phyloP scores from a whole-genome alignment of 2,888 invertebrate species.

The Cremastobaeus sp. region DNA sequence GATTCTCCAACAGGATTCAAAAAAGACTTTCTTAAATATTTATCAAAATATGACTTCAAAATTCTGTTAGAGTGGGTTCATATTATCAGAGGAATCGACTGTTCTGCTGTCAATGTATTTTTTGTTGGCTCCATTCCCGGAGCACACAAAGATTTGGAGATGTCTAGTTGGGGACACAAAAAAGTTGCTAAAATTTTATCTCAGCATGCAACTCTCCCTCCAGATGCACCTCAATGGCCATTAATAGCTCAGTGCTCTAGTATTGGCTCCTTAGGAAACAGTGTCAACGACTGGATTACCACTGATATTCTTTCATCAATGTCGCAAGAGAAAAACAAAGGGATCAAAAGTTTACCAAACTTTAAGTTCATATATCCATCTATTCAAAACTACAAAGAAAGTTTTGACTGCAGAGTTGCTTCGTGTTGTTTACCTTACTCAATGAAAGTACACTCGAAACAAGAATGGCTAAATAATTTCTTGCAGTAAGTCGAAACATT shows the following conservation, averaged over 20 bases:
- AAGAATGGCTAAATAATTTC: conserved; percentile 86
- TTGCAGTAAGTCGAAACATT: conserved; percentile 36
- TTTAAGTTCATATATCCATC: conserved; percentile 87
- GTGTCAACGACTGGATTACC: conserved; percentile 85
- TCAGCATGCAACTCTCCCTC: conserved; percentile 81
- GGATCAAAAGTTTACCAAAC: conserved; percentile 80
- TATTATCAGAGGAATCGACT: conserved; percentile 87
- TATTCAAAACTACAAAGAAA: conserved; percentile 89
- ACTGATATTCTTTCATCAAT: conserved; percentile 85
- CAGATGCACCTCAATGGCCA: conserved; percentile 81
- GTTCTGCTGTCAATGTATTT: conserved; percentile 89
- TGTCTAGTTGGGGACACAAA: conserved; percentile 82
- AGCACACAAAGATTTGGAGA: conserved; percentile 81
- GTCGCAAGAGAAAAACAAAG: conserved; percentile 80
- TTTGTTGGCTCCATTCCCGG: conserved; percentile 93
- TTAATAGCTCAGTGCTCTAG: conserved; percentile 94
- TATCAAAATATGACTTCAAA: conserved; percentile 85
- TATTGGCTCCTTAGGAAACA: conserved; percentile 90
- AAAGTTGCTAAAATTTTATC: conserved; percentile 79
- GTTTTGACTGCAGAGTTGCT: conserved; percentile 90
- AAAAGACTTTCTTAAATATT: conserved; percentile 85
- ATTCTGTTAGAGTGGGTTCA: conserved; percentile 86
- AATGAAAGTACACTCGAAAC: conserved; percentile 87
- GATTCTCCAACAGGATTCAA: conserved; percentile 93
- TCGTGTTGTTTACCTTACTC: conserved; percentile 94